Percentiles rank a stretch among this genome's conserved stretches.
These are phyloP conservation scores for Montipora capitata DNA, from an alignment of 92 coral and sea anemone genomes.

Conservation along the genomic window DNA sequence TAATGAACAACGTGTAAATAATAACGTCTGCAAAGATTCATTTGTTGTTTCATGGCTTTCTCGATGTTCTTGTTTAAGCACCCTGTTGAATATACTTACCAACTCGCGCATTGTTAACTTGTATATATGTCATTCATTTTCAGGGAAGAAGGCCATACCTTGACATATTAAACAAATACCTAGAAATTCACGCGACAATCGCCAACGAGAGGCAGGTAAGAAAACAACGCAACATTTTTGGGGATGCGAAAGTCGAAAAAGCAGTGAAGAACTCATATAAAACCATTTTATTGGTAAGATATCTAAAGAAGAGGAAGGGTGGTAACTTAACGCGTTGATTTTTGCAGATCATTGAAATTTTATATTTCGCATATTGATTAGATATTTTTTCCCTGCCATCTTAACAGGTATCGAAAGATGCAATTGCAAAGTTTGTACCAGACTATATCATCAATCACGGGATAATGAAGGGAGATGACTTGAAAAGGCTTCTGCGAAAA, in stretches of 20 bases:
- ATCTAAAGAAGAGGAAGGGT: no score
- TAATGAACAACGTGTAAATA: no score
- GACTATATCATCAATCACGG: conserved; percentile 90
- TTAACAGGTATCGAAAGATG: conserved; percentile 11
- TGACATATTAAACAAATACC: conserved; percentile 77
- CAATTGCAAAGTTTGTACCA: conserved; percentile 58
- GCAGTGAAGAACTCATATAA: no score
- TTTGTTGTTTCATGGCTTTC: no score
- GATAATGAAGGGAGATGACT: conserved; percentile 67
- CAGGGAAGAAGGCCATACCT: conserved; percentile 80
- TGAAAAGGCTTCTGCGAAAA: conserved; percentile 77
- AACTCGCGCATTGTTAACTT: neutral
- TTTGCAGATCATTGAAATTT: no score
- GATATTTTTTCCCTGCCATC: neutral
- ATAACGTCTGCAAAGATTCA: no score
- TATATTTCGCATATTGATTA: no score
- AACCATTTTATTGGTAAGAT: no score
- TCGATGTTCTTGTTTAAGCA: no score
- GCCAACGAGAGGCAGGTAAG: conserved; percentile 21
- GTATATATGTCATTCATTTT: neutral
- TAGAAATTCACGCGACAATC: conserved; percentile 87
- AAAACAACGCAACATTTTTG: neutral
- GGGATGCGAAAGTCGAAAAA: no score
- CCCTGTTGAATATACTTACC: no score
- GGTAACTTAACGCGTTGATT: no score